Base-by-base conservation (phyloP, 2,888 invertebrate genomes). In the Cantharis rufa region DNA sequence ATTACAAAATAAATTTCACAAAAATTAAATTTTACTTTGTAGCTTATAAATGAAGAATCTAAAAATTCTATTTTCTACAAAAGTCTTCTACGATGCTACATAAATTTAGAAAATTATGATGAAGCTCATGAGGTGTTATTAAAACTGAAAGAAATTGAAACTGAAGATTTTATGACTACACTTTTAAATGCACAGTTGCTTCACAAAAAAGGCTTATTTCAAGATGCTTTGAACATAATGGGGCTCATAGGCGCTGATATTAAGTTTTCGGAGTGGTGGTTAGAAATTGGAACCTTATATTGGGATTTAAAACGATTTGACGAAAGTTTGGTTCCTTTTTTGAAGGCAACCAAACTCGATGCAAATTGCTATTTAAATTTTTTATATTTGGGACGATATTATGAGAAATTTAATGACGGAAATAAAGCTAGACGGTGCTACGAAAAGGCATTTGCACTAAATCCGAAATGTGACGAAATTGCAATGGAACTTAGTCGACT, bases 401-500 rank as follows among this genome's bases (percentile, higher is more conserved):
- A 96, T 87, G 88, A 90, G 77, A 86, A 90, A 70, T 88, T 90
- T 62, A 90, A 91, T 71, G 94, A 96, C 85, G 85, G 91, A n/a
- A 90, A 91, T 70, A 94, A 95, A 83, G 93, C 96, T 0, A 91
- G 92, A 80, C 94, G 94, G 85, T 97, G 96, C 87, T 96, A 93
- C 86, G 94, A 96, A 88, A 96, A 95, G 87, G 93, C 96, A 63
- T 91, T 94, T 80, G 92, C 92, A 84, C 89, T 97, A 2, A 94
- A 95, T 89, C 90, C 91, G 11, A 88, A 89, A 75, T 92, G 93
- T 78, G 90, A 91, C 32, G 90, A 91, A 82, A 93, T 94, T 77
- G 94, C 94, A 10, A 91, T 92, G 82, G 91, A 92, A 80, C 89
- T 97, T 66, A 96, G 96, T 88, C 93, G 94, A 84, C 90, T 93